Conservation (phyloP, 2,797 vertebrate genomes). For the Rhinoraja longicauda region DNA sequence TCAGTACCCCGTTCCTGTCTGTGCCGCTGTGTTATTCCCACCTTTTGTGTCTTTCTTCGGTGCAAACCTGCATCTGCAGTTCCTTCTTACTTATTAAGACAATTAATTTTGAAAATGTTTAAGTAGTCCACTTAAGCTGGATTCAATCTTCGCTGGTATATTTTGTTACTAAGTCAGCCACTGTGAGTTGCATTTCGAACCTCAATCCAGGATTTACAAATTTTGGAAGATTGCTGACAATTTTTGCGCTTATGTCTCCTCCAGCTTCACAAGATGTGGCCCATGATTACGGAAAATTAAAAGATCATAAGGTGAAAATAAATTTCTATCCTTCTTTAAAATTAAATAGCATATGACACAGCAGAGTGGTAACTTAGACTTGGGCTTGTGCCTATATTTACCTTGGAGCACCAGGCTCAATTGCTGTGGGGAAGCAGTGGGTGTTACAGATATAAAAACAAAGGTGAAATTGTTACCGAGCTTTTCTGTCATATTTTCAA, state of each 20-base stretch:
- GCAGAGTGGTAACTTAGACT: neutral
- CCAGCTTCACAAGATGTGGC: constrained; percentile 87
- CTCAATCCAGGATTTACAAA: neutral
- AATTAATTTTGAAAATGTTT: neutral
- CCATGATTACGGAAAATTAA: constrained; percentile 77
- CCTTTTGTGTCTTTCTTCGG: too few species aligned
- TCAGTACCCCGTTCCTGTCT: too few species aligned
- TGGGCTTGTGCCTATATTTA: neutral
- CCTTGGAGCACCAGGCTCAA: neutral
- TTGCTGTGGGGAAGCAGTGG: neutral
- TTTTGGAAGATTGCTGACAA: neutral
- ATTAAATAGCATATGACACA: neutral
- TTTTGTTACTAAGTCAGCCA: neutral
- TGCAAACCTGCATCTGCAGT: too few species aligned
- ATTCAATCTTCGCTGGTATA: neutral
- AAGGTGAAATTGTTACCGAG: neutral
- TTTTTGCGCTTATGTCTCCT: constrained; percentile 43
- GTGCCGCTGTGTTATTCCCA: too few species aligned
- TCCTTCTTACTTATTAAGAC: neutral
- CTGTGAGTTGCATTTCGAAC: neutral
- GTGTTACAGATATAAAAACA: neutral
- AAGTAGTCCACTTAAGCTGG: neutral
- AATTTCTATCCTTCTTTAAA: neutral
- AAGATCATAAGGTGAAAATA: constrained; percentile 71
- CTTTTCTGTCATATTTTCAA: neutral